Conservation (phyloP, 2,797 vertebrate genomes). For the Phoeniculus purpureus region DNA sequence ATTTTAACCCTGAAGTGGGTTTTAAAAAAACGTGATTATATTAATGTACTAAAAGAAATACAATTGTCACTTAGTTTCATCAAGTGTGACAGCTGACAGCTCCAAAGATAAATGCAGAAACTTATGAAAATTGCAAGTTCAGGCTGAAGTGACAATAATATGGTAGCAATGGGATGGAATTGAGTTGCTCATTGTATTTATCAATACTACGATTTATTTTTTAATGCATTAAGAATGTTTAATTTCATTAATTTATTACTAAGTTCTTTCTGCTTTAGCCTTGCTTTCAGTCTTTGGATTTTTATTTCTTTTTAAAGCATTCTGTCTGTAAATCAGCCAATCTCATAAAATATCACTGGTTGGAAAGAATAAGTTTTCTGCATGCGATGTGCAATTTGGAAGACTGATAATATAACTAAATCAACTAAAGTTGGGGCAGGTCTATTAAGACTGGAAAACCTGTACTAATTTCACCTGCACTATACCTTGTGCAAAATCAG, state of each 20-base stretch:
- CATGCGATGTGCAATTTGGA: not conserved
- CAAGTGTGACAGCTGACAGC: slow-evolving; percentile 19
- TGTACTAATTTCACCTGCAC: not conserved
- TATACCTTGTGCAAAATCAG: not conserved
- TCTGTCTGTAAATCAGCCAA: not conserved
- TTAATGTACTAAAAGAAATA: slow-evolving; percentile 26
- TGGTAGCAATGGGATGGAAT: not conserved
- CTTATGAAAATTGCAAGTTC: slow-evolving; percentile 9
- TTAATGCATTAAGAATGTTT: not conserved
- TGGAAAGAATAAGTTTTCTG: not conserved
- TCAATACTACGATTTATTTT: not conserved
- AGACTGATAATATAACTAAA: not conserved
- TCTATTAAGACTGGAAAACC: not conserved
- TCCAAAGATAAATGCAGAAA: slow-evolving; percentile 34
- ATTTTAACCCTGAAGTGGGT: slow-evolving; percentile 29
- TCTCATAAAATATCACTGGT: not conserved
- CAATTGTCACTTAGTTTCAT: slow-evolving; percentile 15
- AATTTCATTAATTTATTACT: not conserved
- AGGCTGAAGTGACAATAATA: not conserved
- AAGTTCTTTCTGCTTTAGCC: not conserved
- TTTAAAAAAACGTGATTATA: slow-evolving; percentile 8
- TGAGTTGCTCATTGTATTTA: not conserved
- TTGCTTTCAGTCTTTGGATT: not conserved
- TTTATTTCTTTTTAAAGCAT: not conserved
- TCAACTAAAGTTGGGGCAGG: not conserved